A percentile compares a stretch with the other conserved stretches of the same genome.
phyloP scores from a whole-genome alignment of 2,797 vertebrate genomes.

The Arrhamphus sclerolepis region DNA sequence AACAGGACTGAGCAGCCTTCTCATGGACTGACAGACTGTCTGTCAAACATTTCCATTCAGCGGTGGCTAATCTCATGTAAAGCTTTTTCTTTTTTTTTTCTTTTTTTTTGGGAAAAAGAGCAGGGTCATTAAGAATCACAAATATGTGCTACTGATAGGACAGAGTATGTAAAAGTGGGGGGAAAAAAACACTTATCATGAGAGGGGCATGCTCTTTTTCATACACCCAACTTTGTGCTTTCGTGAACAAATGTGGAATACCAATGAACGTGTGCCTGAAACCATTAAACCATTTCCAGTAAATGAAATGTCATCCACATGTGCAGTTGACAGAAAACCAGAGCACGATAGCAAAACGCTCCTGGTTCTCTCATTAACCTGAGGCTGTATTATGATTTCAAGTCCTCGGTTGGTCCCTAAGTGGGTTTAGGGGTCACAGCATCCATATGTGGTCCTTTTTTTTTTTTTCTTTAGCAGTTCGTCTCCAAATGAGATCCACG shows the following conservation, averaged over 20 bases:
- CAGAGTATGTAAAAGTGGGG: slow-evolving; percentile 39
- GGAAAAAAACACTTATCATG: slow-evolving; percentile 34
- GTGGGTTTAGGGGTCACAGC: slow-evolving; percentile 59
- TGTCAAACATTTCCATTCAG: slow-evolving; percentile 77
- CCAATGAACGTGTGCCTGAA: slow-evolving; percentile 54
- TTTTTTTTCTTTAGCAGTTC: slow-evolving; percentile 44
- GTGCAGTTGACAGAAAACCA: slow-evolving; percentile 52
- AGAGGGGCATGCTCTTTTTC: slow-evolving; percentile 29
- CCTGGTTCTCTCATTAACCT: slow-evolving; percentile 51
- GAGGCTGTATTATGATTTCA: slow-evolving; percentile 49
- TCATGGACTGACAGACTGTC: slow-evolving; percentile 72
- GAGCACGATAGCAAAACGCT: slow-evolving; percentile 38
- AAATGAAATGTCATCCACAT: slow-evolving; percentile 67
- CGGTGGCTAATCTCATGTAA: slow-evolving; percentile 67
- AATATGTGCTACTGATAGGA: slow-evolving; percentile 43
- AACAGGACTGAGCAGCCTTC: slow-evolving; percentile 69
- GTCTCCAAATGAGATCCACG: slow-evolving; percentile 48
- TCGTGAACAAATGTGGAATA: slow-evolving; percentile 52
- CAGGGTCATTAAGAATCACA: slow-evolving; percentile 57
- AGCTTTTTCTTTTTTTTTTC: too few species aligned
- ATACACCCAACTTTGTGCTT: slow-evolving; percentile 42
- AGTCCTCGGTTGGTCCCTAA: slow-evolving; percentile 37
- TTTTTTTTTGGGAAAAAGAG: slow-evolving; percentile 54
- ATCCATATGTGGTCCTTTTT: slow-evolving; percentile 56
- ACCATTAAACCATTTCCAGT: slow-evolving; percentile 38